Conservation (phyloP, 2,888 invertebrate genomes). For the Dicranocentrus wangi region DNA sequence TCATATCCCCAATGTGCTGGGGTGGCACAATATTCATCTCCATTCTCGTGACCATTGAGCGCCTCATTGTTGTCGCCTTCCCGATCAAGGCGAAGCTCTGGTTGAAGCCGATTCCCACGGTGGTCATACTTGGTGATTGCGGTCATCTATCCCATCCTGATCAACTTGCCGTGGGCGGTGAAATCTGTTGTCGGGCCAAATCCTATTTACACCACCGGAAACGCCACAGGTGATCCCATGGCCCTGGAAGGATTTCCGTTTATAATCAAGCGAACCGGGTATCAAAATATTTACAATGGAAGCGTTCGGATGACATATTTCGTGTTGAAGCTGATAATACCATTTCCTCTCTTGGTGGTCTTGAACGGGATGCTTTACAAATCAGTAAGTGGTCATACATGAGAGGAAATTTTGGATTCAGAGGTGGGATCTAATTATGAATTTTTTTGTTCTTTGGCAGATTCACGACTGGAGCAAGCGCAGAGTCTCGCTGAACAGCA, state of each 20-base stretch:
- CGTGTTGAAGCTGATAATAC: constrained; percentile 31
- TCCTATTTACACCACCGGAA: constrained; percentile 4
- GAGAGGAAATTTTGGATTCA: background rate
- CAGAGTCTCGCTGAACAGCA: too few relatives aligned
- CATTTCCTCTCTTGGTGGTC: constrained; percentile 36
- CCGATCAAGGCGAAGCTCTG: constrained; percentile 18
- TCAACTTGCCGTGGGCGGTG: constrained; percentile 13
- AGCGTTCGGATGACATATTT: background rate
- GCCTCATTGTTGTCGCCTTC: constrained; percentile 36
- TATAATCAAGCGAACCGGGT: constrained; percentile 21
- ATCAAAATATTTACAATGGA: background rate
- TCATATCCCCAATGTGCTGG: constrained; percentile 14
- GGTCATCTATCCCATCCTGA: background rate
- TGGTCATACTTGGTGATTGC: background rate
- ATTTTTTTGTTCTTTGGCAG: background rate
- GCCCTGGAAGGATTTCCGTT: constrained; percentile 31
- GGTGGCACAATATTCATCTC: constrained; percentile 26
- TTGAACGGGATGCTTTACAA: constrained; percentile 42
- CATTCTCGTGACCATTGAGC: constrained; percentile 40
- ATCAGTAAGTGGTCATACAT: constrained; percentile 19
- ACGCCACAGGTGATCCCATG: background rate
- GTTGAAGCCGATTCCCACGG: constrained; percentile 1
- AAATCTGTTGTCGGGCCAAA: constrained; percentile 31
- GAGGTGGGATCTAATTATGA: background rate
- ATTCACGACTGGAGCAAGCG: background rate